Evolutionary conservation across 2,888 invertebrate species (phyloP).

Genomic region (Mongoloraphidia duomilia): DNA sequence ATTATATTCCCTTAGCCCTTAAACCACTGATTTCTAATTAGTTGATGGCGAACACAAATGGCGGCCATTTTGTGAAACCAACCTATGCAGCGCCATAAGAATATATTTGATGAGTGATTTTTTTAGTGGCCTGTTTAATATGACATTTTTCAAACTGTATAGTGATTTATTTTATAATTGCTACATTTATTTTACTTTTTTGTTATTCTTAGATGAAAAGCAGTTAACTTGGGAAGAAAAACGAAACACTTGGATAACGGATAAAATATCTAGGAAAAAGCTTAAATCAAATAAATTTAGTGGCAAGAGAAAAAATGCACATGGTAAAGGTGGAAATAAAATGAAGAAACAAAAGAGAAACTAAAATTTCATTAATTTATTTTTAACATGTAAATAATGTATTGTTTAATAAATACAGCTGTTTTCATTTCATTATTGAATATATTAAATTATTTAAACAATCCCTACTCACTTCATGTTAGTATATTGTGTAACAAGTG

Average conservation of each 20-base stretch:
- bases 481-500: no score
- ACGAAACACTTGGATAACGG: constrained; percentile 41
- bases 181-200: constrained; percentile 8
- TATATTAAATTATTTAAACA: no score
- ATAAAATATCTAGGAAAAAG: constrained; percentile 8
- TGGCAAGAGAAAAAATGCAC: neutral
- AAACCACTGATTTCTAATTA: no score
- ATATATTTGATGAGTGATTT: no score
- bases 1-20: no score
- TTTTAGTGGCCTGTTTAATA: no score
- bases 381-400: neutral
- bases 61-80: no score
- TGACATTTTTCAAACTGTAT: no score
- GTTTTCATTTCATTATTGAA: no score
- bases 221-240: constrained; percentile 74
- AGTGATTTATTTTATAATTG: constrained; percentile 9
- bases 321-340: neutral
- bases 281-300: neutral
- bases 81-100: no score
- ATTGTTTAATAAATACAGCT: neutral
- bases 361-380: neutral
- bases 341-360: neutral
- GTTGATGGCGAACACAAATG: no score
- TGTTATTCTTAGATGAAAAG: constrained; percentile 35
- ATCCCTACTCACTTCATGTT: no score